Base-by-base conservation (phyloP, 2,888 invertebrate genomes). In the Andrena trimmerana region DNA sequence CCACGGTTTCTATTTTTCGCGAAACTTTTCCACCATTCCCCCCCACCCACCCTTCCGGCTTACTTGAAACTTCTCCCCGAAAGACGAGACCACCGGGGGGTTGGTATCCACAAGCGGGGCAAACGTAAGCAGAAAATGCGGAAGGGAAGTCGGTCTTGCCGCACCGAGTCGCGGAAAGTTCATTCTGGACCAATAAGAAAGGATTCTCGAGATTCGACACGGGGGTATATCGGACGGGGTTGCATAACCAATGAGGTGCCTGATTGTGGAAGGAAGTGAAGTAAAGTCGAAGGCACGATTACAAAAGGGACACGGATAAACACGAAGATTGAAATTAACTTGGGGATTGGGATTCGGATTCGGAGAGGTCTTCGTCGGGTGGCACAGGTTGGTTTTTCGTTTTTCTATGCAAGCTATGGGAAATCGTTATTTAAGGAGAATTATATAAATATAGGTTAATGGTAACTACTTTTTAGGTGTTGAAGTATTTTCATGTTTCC, bases 61-160 rank as follows among this genome's bases (percentile, higher is more conserved):
- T 67, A 67, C 54, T 67, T 57, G 33, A 62, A 83, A 83, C 57
- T 78, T 83, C 20, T 74, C 54, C 57, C 16, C 52, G 66, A 59
- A 70, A 71, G 78, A 70, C 52, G 71, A 33, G 68, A 63, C 20
- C 59, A 27, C 24, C 33, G 31, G 54, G 59, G 59, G 42, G 52
- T 78, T 65, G 36, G 83, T 73, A 66, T 82, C 71, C 68, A 31
- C 48, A 62, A 63, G 36, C 65, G 36, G 57, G 69, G 70, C 84
- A 78, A 90, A 81, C 84, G 81, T 90, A 89, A 91, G 90, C 87
- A 89, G 88, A 88, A 91, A 88, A 90, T 85, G 85, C 68, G 71
- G 67, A 24, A 70, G 69, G 57, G 79, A 84, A 81, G 80, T 74
- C 76, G 79, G 36, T 76, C 77, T 78, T 57, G 54, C 54, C 42